Conservation (phyloP, 2,113 vertebrate genomes). For the Pelecanoides urinatrix region DNA sequence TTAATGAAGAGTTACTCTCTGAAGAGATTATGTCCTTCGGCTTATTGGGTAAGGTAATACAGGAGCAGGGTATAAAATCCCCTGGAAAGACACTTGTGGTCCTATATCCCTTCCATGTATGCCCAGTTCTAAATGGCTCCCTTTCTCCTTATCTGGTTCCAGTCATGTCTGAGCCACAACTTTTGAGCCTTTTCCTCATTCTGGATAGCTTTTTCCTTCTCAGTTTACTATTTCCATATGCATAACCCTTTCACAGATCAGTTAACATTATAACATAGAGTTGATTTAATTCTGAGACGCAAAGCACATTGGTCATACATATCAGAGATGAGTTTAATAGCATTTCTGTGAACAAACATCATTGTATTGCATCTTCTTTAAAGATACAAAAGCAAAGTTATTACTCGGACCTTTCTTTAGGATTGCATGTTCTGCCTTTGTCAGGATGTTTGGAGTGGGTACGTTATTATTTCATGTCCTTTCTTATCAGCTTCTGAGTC, state of each 20-base stretch:
- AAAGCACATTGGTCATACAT: neutral
- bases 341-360: neutral
- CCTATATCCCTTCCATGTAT: neutral
- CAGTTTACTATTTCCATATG: neutral
- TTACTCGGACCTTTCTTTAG: neutral
- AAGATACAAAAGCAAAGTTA: neutral
- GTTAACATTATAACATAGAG: neutral
- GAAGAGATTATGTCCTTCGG: neutral
- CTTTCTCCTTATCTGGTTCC: neutral
- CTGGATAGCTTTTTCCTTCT: neutral
- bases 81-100: neutral
- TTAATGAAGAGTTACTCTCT: neutral
- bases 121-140: neutral
- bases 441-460: neutral
- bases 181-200: neutral
- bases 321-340: neutral
- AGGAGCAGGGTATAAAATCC: neutral
- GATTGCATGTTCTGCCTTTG: neutral
- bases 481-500: neutral
- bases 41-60: neutral
- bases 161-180: neutral
- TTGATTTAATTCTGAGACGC: neutral
- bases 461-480: neutral
- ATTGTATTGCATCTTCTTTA: neutral
- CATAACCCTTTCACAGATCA: neutral